These are phyloP conservation scores for Sander lucioperca DNA, from an alignment of 2,113 vertebrate species.

Conservation along the genomic window DNA sequence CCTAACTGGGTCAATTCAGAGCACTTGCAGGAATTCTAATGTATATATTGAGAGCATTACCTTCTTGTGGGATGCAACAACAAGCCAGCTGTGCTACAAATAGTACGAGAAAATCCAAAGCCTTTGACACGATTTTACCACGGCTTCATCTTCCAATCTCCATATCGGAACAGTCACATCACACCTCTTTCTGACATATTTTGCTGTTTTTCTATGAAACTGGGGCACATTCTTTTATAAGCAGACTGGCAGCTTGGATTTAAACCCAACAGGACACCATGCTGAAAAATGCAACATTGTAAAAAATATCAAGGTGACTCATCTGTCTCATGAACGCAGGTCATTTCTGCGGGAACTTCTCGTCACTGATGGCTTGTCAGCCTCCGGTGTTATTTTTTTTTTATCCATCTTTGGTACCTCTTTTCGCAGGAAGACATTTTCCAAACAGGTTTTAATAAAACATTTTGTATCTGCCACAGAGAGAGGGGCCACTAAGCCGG, in stretches of 20 bases:
- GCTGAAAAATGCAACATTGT: slow-evolving; percentile 34
- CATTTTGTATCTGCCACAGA: slow-evolving; percentile 57
- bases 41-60: slow-evolving; percentile 26
- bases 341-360: slow-evolving; percentile 48
- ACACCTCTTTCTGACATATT: slow-evolving; percentile 49
- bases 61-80: slow-evolving; percentile 28
- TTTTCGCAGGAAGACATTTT: slow-evolving; percentile 58
- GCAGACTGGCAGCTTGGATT: slow-evolving; percentile 61
- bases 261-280: slow-evolving; percentile 42
- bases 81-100: slow-evolving; percentile 36
- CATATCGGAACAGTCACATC: slow-evolving; percentile 35
- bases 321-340: slow-evolving; percentile 30
- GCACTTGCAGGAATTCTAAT: slow-evolving; percentile 40
- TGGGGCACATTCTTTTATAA: slow-evolving; percentile 51
- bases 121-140: slow-evolving; percentile 55
- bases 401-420: slow-evolving; percentile 40
- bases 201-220: slow-evolving; percentile 39
- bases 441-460: slow-evolving; percentile 71
- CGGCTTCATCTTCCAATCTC: slow-evolving; percentile 50
- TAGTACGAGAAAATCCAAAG: slow-evolving; percentile 26
- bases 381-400: slow-evolving; percentile 40
- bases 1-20: slow-evolving; percentile 61
- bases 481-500: slow-evolving; percentile 30
- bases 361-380: slow-evolving; percentile 37
- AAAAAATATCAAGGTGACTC: slow-evolving; percentile 51